Conservation (phyloP, 2,888 invertebrate species). For the Apeira syringaria region DNA sequence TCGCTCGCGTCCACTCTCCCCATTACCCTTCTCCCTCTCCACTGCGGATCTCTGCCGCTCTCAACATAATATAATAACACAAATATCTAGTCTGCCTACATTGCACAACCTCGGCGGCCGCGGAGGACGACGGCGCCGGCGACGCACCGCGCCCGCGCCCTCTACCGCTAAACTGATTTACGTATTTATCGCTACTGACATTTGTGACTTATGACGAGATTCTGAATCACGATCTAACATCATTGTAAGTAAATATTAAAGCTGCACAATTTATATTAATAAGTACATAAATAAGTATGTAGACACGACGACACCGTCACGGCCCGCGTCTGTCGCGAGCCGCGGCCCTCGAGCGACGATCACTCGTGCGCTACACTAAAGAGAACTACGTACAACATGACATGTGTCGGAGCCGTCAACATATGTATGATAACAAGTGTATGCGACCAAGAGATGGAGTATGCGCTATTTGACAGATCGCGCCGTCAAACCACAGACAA, state of each 20-base stretch:
- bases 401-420: slow-evolving; percentile 59
- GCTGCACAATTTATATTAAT: slow-evolving; percentile 80
- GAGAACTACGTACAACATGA: slow-evolving; percentile 53
- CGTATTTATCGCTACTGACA: slow-evolving; percentile 75
- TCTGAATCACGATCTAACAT: slow-evolving; percentile 83
- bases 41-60: too few species aligned
- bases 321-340: slow-evolving; percentile 56
- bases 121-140: slow-evolving; percentile 41
- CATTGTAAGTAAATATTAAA: slow-evolving; percentile 83
- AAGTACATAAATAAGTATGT: slow-evolving; percentile 78
- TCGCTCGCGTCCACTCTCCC: slow-evolving; percentile 20
- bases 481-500: slow-evolving; percentile 29
- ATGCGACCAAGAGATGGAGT: slow-evolving; percentile 51
- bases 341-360: slow-evolving; percentile 76
- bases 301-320: slow-evolving; percentile 64
- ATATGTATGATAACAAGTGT: slow-evolving; percentile 75
- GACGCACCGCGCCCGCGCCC: slow-evolving; percentile 48
- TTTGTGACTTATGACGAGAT: slow-evolving; percentile 83
- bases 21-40: slow-evolving; percentile 18
- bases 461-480: slow-evolving; percentile 46
- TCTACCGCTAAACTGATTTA: slow-evolving; percentile 67
- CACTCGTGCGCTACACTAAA: slow-evolving; percentile 46
- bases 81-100: slow-evolving; percentile 53
- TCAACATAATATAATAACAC: slow-evolving; percentile 39
- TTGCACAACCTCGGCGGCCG: slow-evolving; percentile 58